Percentiles rank a stretch among this genome's conserved stretches.
These are phyloP conservation scores for Ectobius pallidus DNA, from an alignment of 2,888 invertebrate genomes.

Conservation along the genomic window DNA sequence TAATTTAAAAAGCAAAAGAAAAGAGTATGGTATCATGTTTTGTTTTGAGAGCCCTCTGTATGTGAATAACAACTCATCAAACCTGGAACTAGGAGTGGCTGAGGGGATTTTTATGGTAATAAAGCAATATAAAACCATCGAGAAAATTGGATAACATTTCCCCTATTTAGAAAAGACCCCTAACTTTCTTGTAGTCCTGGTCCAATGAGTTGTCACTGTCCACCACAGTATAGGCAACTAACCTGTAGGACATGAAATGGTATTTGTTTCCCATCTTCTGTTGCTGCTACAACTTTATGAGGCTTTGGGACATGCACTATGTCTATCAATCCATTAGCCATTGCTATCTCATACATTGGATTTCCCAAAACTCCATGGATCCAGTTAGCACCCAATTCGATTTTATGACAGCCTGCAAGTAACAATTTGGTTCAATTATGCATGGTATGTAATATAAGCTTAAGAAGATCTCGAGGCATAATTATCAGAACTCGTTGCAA, in stretches of 20 bases:
- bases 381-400: constrained; percentile 93
- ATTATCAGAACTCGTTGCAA: not conserved
- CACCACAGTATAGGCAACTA: too few species aligned
- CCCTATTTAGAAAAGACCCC: too few species aligned
- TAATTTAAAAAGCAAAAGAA: too few species aligned
- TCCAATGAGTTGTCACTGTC: too few species aligned
- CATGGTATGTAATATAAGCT: not conserved
- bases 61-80: too few species aligned
- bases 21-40: too few species aligned
- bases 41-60: too few species aligned
- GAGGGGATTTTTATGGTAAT: too few species aligned
- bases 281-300: constrained; percentile 87
- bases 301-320: constrained; percentile 84
- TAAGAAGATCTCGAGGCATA: not conserved
- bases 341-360: constrained; percentile 86
- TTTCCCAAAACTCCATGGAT: constrained; percentile 91
- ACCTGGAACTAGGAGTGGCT: too few species aligned
- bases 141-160: too few species aligned
- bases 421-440: constrained; percentile 5
- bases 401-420: constrained; percentile 55
- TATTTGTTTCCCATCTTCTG: constrained; percentile 87
- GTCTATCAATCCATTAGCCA: constrained; percentile 82
- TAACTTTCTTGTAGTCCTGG: too few species aligned
- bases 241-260: constrained; percentile 75
- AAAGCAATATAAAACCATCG: too few species aligned